Evolutionary conservation across 2,797 vertebrate genomes (phyloP), one percentile per base, ranked within the genome.

Genomic region (Scyliorhinus canicula): DNA sequence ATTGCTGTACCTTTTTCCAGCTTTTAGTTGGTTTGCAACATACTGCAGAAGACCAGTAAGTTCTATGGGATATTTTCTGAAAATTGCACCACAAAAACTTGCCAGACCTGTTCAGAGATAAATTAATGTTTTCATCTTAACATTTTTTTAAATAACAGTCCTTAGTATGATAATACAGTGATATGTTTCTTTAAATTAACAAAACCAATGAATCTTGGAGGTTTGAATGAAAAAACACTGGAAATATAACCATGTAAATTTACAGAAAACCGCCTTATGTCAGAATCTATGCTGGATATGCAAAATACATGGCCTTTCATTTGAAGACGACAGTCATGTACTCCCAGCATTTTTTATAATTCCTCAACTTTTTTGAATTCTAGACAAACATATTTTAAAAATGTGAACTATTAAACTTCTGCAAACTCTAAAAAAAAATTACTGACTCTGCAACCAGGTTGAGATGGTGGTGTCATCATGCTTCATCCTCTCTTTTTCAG

Each of bases 391-490:
- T 11, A 55, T 60, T n/a, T 16, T 47, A 21, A 47, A 47, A 57
- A 35, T 28, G 26, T 9, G 28, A 50, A 35, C 31, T 4, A 55
- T 52, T 69, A 7, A 67, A 67, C 3, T 8, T 12, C 12, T 44
- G 44, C 44, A 47, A 35, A 16, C 6, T 50, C 77, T 95, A 95
- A 95, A 93, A 4, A 95, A 95, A 95, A 96, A 95, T 95, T 69
- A 98, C 98, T 97, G 96, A 99, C 99, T 99, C 96, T 99, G 99
- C 95, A 99, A 98, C 99, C 99, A 99, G 21, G 98, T 98, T 5
- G 99, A 99, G 96, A 99, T 99, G 35, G 99, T 99, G n/a, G 99
- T 99, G 97, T 99, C 99, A 24, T 99, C 99, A 28, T 99, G 99
- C 95, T 99, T 99, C 99, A 99, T 99, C 96, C 98, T 99, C 97